These are phyloP conservation scores for Lasioglossum leucozonium DNA, from an alignment of 2,888 invertebrate genomes.

Conservation along the genomic window DNA sequence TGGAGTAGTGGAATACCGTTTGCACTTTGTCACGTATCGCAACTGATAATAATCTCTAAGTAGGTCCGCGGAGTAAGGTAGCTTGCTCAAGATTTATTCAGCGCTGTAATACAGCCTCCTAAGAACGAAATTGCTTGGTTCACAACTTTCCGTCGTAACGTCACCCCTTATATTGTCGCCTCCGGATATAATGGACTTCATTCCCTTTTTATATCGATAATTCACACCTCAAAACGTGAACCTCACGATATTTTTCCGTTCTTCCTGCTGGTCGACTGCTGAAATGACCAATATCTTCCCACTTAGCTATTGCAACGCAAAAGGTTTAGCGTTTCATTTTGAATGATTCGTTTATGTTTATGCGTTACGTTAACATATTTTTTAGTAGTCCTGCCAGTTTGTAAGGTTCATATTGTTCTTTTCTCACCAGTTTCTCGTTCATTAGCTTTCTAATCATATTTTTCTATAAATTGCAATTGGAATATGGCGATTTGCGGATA, in stretches of 20 bases:
- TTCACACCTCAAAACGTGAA: conserved; percentile 32
- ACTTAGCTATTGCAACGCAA: conserved; percentile 9
- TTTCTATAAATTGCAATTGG: neutral
- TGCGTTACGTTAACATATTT: neutral
- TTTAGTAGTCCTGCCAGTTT: neutral
- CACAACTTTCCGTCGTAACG: conserved; percentile 61
- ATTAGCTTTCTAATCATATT: neutral
- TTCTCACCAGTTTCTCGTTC: neutral
- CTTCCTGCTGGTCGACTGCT: neutral
- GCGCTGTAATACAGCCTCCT: conserved; percentile 49
- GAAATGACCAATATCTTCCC: neutral
- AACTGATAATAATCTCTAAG: conserved; percentile 59
- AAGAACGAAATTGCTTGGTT: conserved; percentile 67
- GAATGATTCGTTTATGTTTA: neutral
- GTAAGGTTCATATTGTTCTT: neutral
- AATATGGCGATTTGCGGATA: neutral
- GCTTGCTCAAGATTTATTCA: conserved; percentile 52
- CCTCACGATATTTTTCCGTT: conserved; percentile 28
- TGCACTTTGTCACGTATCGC: conserved; percentile 59
- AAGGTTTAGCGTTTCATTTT: neutral
- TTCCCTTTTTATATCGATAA: conserved; percentile 54
- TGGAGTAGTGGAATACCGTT: conserved; percentile 31
- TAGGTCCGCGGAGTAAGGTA: conserved; percentile 24
- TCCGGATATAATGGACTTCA: conserved; percentile 48
- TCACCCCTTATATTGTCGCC: conserved; percentile 49